Evolutionary conservation across 2,113 vertebrate genomes (phyloP).

Genomic region (Nothoprocta pentlandii): DNA sequence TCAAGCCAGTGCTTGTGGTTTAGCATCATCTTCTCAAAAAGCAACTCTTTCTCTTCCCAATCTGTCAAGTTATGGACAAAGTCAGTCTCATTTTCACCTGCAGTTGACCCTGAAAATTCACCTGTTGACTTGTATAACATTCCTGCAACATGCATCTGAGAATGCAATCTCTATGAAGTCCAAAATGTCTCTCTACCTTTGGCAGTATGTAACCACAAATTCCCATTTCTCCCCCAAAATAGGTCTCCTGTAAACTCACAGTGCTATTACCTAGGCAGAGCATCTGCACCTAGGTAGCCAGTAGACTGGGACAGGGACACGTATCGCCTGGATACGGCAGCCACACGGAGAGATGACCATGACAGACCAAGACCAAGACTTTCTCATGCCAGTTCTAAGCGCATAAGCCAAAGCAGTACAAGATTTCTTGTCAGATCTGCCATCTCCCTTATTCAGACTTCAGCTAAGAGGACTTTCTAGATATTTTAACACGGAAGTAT

Average conservation of each 20-base stretch:
- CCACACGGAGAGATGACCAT: neutral
- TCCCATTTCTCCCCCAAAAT: neutral
- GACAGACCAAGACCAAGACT: neutral
- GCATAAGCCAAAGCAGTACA: neutral
- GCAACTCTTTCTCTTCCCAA: neutral
- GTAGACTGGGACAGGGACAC: neutral
- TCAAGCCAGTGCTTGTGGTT: slow-evolving; percentile 4
- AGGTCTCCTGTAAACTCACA: neutral
- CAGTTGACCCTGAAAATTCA: neutral
- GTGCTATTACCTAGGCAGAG: neutral
- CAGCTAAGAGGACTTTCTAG: neutral
- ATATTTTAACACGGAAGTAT: neutral
- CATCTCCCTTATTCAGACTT: neutral
- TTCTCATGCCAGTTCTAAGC: neutral
- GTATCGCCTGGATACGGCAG: neutral
- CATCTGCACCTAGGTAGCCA: neutral
- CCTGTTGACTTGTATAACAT: neutral
- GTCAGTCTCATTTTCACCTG: neutral
- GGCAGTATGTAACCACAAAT: neutral
- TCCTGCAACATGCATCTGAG: neutral
- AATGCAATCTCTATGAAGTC: neutral
- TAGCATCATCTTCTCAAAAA: slow-evolving; percentile 20
- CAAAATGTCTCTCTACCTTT: neutral
- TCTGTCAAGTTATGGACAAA: neutral
- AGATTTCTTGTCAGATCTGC: neutral